A percentile compares a stretch with the other conserved stretches of the same genome.
Conservation (phyloP, 2,888 invertebrate genomes). For the Amiota mariae region DNA sequence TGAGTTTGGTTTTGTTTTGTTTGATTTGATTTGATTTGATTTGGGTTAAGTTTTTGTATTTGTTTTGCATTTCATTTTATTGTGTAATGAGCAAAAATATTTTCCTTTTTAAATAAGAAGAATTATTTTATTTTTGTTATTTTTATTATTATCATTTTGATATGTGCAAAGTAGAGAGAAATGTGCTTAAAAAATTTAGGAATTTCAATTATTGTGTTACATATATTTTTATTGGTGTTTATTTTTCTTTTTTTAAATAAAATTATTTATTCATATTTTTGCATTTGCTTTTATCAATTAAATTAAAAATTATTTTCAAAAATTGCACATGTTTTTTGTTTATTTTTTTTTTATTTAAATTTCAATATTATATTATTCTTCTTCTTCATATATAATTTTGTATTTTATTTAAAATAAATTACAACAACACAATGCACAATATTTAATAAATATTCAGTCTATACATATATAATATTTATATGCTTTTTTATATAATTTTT, state of each 20-base stretch:
- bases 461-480: slow-evolving; percentile 65
- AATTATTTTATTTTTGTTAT: slow-evolving; percentile 11
- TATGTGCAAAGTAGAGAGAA: slow-evolving; percentile 20
- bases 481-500: slow-evolving; percentile 35
- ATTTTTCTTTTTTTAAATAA: background rate
- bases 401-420: no score
- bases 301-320: background rate
- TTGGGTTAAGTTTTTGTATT: slow-evolving; percentile 37
- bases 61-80: slow-evolving; percentile 52
- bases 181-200: slow-evolving; percentile 23
- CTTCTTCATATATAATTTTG: background rate
- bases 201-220: background rate
- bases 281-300: background rate
- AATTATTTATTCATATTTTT: background rate
- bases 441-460: slow-evolving; percentile 65
- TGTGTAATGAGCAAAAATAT: slow-evolving; percentile 34
- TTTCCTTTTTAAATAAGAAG: slow-evolving; percentile 10
- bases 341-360: background rate
- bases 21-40: slow-evolving; percentile 28
- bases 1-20: slow-evolving; percentile 41
- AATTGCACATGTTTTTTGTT: background rate
- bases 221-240: no score
- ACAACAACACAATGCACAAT: no score
- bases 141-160: background rate
- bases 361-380: slow-evolving; percentile 10